Percentiles rank a stretch among this genome's conserved stretches.
These are phyloP conservation scores for Gavia stellata DNA, from an alignment of 2,113 vertebrate genomes.

Conservation along the genomic window DNA sequence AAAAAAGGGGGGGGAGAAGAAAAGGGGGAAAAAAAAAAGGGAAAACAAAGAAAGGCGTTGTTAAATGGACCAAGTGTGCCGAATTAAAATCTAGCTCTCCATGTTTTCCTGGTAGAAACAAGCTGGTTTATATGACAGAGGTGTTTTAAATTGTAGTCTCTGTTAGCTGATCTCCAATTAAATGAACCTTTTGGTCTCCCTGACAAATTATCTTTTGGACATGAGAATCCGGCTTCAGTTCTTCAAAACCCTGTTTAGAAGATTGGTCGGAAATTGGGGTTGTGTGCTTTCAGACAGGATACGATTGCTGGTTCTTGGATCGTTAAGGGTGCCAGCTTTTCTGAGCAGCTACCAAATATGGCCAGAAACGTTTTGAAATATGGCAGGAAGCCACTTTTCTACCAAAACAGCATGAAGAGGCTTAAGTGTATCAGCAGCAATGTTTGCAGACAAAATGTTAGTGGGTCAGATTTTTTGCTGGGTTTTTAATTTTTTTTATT, in stretches of 20 bases:
- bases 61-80: not conserved
- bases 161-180: not conserved
- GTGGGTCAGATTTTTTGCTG: not conserved
- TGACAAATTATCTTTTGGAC: not conserved
- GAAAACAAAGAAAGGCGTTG: not conserved
- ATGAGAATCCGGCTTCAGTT: not conserved
- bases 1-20: too few relatives aligned
- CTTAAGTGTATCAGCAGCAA: not conserved
- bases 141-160: not conserved
- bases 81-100: not conserved
- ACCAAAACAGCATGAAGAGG: not conserved
- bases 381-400: not conserved
- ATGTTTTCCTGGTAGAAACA: not conserved
- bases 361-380: not conserved
- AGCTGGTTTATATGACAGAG: not conserved
- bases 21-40: not conserved
- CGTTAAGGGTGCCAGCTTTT: not conserved
- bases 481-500: not conserved
- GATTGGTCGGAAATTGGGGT: accelerated
- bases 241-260: not conserved
- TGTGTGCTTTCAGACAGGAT: not conserved
- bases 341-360: not conserved
- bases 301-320: not conserved
- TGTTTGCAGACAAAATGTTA: not conserved
- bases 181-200: not conserved